Conservation (phyloP, 2,113 vertebrate species). For the Rhea pennata region DNA sequence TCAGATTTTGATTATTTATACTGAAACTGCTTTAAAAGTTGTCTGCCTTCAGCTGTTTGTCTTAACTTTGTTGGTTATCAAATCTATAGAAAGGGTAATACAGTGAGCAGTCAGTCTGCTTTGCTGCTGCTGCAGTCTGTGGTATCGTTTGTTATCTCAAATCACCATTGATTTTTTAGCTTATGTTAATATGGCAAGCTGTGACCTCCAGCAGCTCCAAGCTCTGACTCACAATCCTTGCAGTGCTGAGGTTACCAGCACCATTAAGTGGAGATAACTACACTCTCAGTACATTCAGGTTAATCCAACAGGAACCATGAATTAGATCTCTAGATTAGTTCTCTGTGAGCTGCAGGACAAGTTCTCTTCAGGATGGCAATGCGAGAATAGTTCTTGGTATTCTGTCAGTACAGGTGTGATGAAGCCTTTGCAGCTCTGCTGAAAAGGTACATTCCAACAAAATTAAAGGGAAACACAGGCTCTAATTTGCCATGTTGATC, state of each 20-base stretch:
- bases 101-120: background rate
- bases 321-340: background rate
- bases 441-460: background rate
- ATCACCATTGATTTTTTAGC: constrained; percentile 59
- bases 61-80: background rate
- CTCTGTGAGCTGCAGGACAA: background rate
- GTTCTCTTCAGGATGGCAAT: background rate
- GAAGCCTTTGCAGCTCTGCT: background rate
- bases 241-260: background rate
- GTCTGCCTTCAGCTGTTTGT: background rate
- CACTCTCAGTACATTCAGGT: background rate
- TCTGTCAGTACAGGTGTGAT: background rate
- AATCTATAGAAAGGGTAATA: background rate
- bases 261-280: background rate
- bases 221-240: background rate
- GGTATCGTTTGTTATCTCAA: background rate
- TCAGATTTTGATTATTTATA: background rate
- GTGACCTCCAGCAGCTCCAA: constrained; percentile 14
- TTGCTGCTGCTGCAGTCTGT: background rate
- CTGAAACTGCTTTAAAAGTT: background rate
- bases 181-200: constrained; percentile 24
- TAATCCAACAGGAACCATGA: constrained; percentile 20
- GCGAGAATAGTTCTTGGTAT: background rate
- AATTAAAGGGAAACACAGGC: background rate
- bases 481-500: background rate